Evolutionary conservation across 2,113 vertebrate species (phyloP), one percentile per base, ranked within the genome.

Genomic region (Empidonax alnorum): DNA sequence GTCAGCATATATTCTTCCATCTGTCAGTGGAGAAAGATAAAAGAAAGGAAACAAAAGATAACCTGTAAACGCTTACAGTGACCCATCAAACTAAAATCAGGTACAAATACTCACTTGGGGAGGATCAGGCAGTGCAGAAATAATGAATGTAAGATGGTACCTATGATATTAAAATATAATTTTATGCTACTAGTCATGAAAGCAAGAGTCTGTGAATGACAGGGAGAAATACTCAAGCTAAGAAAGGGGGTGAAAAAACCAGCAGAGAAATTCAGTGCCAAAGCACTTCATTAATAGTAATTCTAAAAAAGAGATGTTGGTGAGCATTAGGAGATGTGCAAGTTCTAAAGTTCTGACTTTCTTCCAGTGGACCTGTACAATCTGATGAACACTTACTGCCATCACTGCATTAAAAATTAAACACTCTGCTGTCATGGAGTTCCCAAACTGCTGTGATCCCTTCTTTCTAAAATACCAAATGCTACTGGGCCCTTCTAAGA

Each of bases 351-450:
- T 59, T 52, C 19, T 76, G 52, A 46, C 35, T 69, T 56, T 66
- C 15, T 93, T 87, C 53, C 55, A 12, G 33, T 47, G 8, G n/a
- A 66, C 9, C 30, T 42, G 30, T 15, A 39, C 7, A 41, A 47
- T 42, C 46, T 58, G 39, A 71, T n/a, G 17, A 73, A 80, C 14
- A 58, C 16, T 25, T 30, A 46, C 3, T 59, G 59, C 15, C 50
- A 52, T 52, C 25, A 9, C 9, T 16, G 50, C 4, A 76, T 30
- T 31, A 83, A 74, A 90, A 88, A 90, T 58, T 1, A 82, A 94
- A 79, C 13, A 49, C 56, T 6, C 0, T 0, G 42, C 65, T 47
- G 28, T 21, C 21, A 3, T 2, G 5, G 59, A 74, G 14, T 23
- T 76, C 67, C 33, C 27, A 53, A 82, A 68, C 39, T 42, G 42